Conservation (phyloP, 2,888 invertebrate species). For the Helleia helle region DNA sequence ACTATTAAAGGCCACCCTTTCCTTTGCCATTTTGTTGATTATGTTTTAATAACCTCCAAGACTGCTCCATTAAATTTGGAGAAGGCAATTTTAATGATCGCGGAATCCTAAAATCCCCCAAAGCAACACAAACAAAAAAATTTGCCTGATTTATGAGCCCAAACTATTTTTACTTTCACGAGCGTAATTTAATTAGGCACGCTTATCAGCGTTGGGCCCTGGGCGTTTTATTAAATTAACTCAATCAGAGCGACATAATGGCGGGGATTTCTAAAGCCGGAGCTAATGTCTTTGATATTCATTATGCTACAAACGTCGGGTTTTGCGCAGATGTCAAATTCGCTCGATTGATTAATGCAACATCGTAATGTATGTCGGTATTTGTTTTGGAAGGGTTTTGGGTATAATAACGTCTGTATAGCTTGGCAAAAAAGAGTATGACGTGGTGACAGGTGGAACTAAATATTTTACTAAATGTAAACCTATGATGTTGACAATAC, state of each 20-base stretch:
- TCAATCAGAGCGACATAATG: constrained; percentile 21
- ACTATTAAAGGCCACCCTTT: too few species aligned
- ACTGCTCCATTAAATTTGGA: too few species aligned
- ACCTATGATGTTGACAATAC: too few species aligned
- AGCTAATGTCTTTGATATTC: constrained; percentile 22
- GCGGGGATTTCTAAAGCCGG: constrained; percentile 14
- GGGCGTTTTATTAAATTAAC: constrained; percentile 25
- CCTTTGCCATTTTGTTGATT: too few species aligned
- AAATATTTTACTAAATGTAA: too few species aligned
- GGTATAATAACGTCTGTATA: too few species aligned
- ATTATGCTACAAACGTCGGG: constrained; percentile 19
- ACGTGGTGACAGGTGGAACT: too few species aligned
- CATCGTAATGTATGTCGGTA: constrained; percentile 3
- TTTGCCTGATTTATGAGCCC: constrained; percentile 6
- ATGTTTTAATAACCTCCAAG: too few species aligned
- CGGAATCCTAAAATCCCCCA: background rate
- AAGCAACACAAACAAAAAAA: background rate
- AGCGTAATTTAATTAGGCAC: constrained; percentile 12
- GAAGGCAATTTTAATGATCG: too few species aligned
- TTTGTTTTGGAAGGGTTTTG: too few species aligned
- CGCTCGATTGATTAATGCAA: constrained; percentile 34
- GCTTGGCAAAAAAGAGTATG: too few species aligned
- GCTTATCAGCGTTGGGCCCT: constrained; percentile 18
- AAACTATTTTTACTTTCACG: constrained; percentile 9
- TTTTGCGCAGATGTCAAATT: constrained; percentile 22